Percentiles rank a stretch among this genome's conserved stretches.
Evolutionary conservation across 2,888 invertebrate species (phyloP).

Genomic region (Drosophila engyochracea): DNA sequence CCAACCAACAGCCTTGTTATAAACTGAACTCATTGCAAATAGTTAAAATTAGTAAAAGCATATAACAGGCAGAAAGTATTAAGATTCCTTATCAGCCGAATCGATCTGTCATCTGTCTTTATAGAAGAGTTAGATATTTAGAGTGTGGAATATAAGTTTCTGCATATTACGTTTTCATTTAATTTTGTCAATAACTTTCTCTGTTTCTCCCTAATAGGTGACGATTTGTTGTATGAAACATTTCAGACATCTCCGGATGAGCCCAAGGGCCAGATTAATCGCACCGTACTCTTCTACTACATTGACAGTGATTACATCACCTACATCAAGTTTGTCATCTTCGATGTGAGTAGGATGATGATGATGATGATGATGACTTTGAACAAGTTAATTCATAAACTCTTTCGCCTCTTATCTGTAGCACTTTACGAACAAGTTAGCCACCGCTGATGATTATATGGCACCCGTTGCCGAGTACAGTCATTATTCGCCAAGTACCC

Average conservation of each 20-base stretch:
- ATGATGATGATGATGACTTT: not conserved
- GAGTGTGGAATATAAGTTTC: not conserved
- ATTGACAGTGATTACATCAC: conserved; percentile 81
- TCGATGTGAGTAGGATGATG: conserved; percentile 72
- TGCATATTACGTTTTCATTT: not conserved
- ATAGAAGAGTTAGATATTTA: not conserved
- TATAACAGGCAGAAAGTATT: not conserved
- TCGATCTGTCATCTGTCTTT: not conserved
- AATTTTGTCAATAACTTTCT: not conserved
- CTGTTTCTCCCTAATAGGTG: conserved; percentile 55
- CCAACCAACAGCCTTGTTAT: not conserved
- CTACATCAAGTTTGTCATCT: conserved; percentile 74
- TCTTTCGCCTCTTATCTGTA: conserved; percentile 10
- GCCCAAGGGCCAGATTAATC: conserved; percentile 54
- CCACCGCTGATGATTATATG: conserved; percentile 40
- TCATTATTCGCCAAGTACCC: conserved; percentile 73
- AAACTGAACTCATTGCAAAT: not conserved
- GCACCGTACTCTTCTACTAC: conserved; percentile 78
- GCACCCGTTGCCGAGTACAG: conserved; percentile 77
- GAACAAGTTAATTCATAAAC: not conserved
- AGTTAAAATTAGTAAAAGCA: not conserved
- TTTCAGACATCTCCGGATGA: conserved; percentile 68
- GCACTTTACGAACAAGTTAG: conserved; percentile 61
- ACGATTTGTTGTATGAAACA: conserved; percentile 73
- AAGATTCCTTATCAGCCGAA: not conserved